phyloP scores from a whole-genome alignment of 2,113 vertebrate species.

The Indri indri region DNA sequence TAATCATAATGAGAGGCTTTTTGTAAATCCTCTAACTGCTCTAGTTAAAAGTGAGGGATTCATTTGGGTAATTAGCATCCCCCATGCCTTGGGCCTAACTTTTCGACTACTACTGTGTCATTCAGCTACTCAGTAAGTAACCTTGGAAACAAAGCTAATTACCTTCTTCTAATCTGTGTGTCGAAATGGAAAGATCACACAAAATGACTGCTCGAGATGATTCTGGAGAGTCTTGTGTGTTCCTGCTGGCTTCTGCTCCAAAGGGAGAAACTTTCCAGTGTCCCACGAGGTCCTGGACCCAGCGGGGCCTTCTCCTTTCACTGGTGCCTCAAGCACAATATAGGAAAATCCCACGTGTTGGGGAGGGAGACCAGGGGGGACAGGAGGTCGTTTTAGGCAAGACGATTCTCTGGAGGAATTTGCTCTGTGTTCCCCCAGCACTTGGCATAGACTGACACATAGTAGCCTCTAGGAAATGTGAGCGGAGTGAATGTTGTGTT shows the following conservation, averaged over 20 bases:
- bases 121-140: slow-evolving; percentile 55
- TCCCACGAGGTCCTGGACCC: background rate
- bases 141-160: slow-evolving; percentile 66
- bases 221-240: background rate
- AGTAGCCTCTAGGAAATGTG: background rate
- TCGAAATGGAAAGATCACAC: slow-evolving; percentile 55
- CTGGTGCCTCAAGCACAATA: background rate
- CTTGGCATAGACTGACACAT: background rate
- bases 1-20: slow-evolving; percentile 23
- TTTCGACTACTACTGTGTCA: slow-evolving; percentile 50
- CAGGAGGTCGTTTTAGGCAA: background rate
- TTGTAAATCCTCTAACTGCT: slow-evolving; percentile 43
- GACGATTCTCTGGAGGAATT: background rate
- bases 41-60: slow-evolving; percentile 51
- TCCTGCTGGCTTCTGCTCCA: slow-evolving; percentile 4
- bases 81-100: slow-evolving; percentile 35
- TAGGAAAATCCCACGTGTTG: background rate
- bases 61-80: slow-evolving; percentile 44
- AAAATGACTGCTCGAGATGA: background rate
- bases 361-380: fast-evolving
- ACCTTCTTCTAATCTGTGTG: slow-evolving; percentile 35
- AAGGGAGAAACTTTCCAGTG: background rate
- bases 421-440: background rate
- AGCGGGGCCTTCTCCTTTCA: background rate
- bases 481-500: background rate